Base-by-base conservation (phyloP, 2,797 vertebrate species). In the Siniperca scherzeri region DNA sequence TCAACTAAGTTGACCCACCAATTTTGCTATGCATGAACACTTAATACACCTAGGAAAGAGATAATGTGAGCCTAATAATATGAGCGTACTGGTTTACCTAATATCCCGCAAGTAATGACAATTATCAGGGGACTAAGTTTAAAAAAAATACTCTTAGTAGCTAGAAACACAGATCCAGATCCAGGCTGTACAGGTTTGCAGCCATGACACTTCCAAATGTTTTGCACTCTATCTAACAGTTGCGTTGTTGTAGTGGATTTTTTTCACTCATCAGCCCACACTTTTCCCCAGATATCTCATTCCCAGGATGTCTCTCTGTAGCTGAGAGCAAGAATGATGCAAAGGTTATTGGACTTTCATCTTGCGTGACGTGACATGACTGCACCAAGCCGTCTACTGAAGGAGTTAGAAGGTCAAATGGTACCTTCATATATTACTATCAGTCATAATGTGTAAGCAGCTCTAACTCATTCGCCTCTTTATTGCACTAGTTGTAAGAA, bases 341-440 rank as follows among this genome's bases (percentile, higher is more conserved):
- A 93, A 94, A 91, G 89, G 80, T 89, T 93, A 89, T 83, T 91
- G 70, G 82, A 91, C 89, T 92, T 92, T 93, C 86, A 90, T 92
- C 85, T 87, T 57, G 22, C 59, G 52, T 80, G 82, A 90, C 50
- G 83, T 91, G 93, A 93, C 75, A 68, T 55, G 87, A 91, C 82
- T 84, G 72, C 90, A 65, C 60, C 3, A 7, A 76, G 57, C 62
- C 50, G 16, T 75, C 77, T 57, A 70, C 75, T 42, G 62, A 88
- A 67, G 71, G 64, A 62, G 57, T 65, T 38, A 83, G 84, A 92
- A 91, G 91, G 91, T 92, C 89, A 91, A 86, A 81, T 48, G 61
- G 64, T 80, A 76, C 75, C 75, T 80, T 80, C 48, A 56, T 78
- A 72, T 65, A 48, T 81, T 83, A 83, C 61, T 40, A 81, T 77